Conservation (phyloP, 2,113 vertebrate genomes). For the Oceanites oceanicus region DNA sequence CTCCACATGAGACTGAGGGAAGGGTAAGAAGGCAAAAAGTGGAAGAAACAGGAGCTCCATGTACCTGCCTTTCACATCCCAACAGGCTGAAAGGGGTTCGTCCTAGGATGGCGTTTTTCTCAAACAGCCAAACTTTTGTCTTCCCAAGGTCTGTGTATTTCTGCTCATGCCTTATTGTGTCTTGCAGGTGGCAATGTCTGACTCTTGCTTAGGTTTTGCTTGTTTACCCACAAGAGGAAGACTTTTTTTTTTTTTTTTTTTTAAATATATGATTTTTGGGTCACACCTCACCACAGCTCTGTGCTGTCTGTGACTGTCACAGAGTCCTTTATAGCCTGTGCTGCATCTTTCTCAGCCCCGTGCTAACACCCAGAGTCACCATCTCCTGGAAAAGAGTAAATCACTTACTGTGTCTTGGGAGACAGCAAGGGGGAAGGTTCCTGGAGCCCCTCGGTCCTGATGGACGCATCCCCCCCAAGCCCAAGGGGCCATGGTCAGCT, state of each 20-base stretch:
- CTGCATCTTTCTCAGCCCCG: not conserved
- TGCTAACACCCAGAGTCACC: not conserved
- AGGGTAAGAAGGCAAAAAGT: not conserved
- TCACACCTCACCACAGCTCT: accelerated
- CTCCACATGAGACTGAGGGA: not conserved
- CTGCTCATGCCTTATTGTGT: not conserved
- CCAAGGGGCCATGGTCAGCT: not conserved
- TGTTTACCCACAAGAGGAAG: not conserved
- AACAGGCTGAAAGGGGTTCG: not conserved
- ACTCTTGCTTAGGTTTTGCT: not conserved
- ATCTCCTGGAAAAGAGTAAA: not conserved
- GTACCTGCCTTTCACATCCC: not conserved
- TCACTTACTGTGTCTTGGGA: not conserved
- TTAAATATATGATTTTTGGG: not conserved
- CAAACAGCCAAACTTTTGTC: not conserved
- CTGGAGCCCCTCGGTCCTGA: not conserved
- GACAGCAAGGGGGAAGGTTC: accelerated
- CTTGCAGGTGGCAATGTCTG: not conserved
- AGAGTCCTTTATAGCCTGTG: not conserved
- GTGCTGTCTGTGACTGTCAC: not conserved
- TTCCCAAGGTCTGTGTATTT: not conserved
- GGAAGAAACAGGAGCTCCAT: not conserved
- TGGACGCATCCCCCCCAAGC: accelerated
- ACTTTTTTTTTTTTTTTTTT: not conserved
- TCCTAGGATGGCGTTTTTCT: not conserved